Evolutionary conservation across 2,797 vertebrate genomes (phyloP).

Genomic region (Sebastes hubbsi): DNA sequence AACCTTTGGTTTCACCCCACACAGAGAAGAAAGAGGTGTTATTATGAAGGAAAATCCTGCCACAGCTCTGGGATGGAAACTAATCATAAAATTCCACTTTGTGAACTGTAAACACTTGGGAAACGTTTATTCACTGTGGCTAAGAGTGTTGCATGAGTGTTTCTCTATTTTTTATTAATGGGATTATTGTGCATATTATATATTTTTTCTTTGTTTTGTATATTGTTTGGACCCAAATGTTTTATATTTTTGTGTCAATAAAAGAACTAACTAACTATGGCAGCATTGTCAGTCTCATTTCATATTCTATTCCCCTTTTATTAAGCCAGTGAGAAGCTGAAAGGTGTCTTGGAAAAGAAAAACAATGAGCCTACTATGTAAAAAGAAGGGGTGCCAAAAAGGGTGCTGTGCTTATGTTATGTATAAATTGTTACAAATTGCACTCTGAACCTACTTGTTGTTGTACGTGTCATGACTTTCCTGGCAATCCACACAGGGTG

Average conservation of each 20-base stretch:
- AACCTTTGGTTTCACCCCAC: constrained; percentile 57
- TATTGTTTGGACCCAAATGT: too few relatives aligned
- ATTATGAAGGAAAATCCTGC: constrained; percentile 16
- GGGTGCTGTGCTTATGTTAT: not conserved
- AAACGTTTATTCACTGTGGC: constrained; percentile 34
- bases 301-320: constrained; percentile 2
- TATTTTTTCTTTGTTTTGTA: too few relatives aligned
- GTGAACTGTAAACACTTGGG: constrained; percentile 41
- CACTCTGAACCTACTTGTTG: constrained; percentile 68
- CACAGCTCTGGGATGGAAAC: constrained; percentile 9
- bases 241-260: too few relatives aligned
- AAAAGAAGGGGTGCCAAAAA: not conserved
- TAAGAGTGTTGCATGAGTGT: not conserved
- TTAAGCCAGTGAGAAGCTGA: not conserved
- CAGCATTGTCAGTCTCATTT: constrained; percentile 19
- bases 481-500: constrained; percentile 80
- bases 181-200: too few relatives aligned
- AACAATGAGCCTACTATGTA: constrained; percentile 24
- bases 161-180: too few relatives aligned
- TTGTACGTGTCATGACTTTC: constrained; percentile 48
- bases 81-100: constrained; percentile 38
- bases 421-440: constrained; percentile 12
- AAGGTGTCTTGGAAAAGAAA: constrained; percentile 14
- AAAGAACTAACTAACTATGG: not conserved
- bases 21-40: constrained; percentile 20